Percentiles rank a stretch among this genome's conserved stretches.
These are phyloP conservation scores for Mesembrinibis cayennensis DNA, from an alignment of 2,113 vertebrate genomes.

Conservation along the genomic window DNA sequence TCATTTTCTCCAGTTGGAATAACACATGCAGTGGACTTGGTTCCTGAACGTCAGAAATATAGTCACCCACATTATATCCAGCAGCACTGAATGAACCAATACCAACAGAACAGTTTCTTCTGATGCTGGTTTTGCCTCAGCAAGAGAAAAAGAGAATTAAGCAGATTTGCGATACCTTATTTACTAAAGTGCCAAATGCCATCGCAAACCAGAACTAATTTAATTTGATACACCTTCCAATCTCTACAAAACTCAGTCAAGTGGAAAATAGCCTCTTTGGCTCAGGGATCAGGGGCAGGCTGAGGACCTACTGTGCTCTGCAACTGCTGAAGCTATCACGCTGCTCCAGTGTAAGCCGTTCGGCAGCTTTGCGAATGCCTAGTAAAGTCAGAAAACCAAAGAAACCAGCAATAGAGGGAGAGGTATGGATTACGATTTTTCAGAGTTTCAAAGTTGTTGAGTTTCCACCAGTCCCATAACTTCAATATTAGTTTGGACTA, in stretches of 20 bases:
- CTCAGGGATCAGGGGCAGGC: not conserved
- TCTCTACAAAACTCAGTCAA: not conserved
- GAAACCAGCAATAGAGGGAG: not conserved
- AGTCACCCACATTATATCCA: not conserved
- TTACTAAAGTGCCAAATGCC: not conserved
- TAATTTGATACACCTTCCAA: not conserved
- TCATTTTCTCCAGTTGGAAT: constrained; percentile 45
- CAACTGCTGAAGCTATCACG: not conserved
- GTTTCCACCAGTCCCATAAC: not conserved
- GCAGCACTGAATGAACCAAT: not conserved
- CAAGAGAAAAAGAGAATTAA: constrained; percentile 4
- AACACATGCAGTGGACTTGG: not conserved
- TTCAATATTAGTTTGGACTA: not conserved
- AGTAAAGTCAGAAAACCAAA: not conserved
- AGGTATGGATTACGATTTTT: not conserved
- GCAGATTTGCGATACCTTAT: not conserved
- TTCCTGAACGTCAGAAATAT: constrained; percentile 19
- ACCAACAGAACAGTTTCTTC: not conserved
- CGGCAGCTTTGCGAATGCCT: not conserved
- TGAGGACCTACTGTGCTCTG: not conserved
- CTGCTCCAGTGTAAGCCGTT: not conserved
- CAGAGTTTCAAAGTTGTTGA: not conserved
- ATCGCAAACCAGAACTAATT: not conserved
- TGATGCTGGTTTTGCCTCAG: not conserved
- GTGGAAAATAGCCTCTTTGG: not conserved